Base-by-base conservation (phyloP, 2,797 vertebrate species). In the Phataginus tetradactyla region DNA sequence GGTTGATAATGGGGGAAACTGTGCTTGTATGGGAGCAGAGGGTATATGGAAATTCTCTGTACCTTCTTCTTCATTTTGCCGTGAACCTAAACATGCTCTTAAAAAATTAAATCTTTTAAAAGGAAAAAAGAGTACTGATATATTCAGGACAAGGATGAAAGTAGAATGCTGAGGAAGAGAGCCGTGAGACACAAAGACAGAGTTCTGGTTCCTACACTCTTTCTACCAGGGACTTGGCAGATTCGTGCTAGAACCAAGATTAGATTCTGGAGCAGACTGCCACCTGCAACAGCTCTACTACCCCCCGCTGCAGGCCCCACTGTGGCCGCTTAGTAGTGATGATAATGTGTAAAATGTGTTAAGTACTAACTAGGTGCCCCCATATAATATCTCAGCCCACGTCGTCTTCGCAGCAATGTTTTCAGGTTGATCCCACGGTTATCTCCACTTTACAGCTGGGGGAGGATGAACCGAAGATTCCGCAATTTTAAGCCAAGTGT, bases 231-330 rank as follows among this genome's bases (percentile, higher is more conserved):
- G 3, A 10, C 18, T 55, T 21, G 4, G 23, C n/a, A 53, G 15
- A 18, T 49, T 32, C 27, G 51, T 64, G 39, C 68, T 42, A 0
- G 10, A 45, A 10, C 23, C 25, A 2, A 14, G n/a, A 3, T 34
- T 63, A 15, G 9, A 49, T 63, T 57, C 53, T 29, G 37, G 49
- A 92, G 18, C 49, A 32, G 57, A 15, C 18, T 45, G 55, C 92
- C 53, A 12, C 7, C 32, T 21, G 55, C 20, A 18, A 34, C n/a
- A 39, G 0, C 5, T 4, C 34, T 20, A 21, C n/a, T 27, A 27
- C 27, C 1, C 1, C 8, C 37, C 1, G 17, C 45, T 21, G 42
- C 1, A 27, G 49, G 23, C 25, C 59, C n/a, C 34, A 1, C 4
- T 4, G 1, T 1, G 7, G 23, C 39, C 63, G 10, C 4, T 32